Base-by-base conservation (phyloP, 2,888 invertebrate genomes). In the Ophion ellenae region DNA sequence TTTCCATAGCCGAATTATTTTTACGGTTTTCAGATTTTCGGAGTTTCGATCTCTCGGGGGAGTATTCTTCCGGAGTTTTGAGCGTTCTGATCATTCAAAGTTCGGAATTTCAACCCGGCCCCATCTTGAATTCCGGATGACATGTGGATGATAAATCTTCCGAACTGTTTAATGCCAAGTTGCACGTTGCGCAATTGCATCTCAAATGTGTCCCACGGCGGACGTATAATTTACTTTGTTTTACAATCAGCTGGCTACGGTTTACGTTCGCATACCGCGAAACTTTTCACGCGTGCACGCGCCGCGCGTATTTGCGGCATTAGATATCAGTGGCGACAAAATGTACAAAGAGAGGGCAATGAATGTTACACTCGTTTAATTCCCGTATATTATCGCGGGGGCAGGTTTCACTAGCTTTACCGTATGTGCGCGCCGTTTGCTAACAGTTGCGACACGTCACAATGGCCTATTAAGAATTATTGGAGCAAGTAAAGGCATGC, bases 381-480 rank as follows among this genome's bases (percentile, higher is more conserved):
- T 47, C 45, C 47, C 20, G 77, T 86, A 69, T 77, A 69, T 77
- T 83, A 73, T 81, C 83, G 77, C 80, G 83, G 77, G 80, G 83
- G 76, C 83, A 85, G 80, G 59, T 85, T 45, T 75, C 79, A 75
- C 79, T 73, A n/a, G 70, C 71, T 78, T 61, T 61, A 61, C 53
- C 80, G 36, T 74, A 57, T 36, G 20, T 83, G 14, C 73, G 45
- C 64, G 64, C 40, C 36, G 71, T 70, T 45, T 45, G 61, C 70
- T 59, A 59, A 66, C 28, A 75, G 78, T 87, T 86, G 81, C 88
- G 77, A 84, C 73, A 87, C 82, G 77, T 87, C 83, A 89, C 88
- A 90, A 89, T 88, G 83, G 85, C 83, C 86, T 73, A 86, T 89
- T 87, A 86, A 86, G 87, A 90, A 88, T 89, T 89, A 89, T 88